phyloP scores from a whole-genome alignment of 2,888 invertebrate genomes.

The Ochlodes sylvanus region DNA sequence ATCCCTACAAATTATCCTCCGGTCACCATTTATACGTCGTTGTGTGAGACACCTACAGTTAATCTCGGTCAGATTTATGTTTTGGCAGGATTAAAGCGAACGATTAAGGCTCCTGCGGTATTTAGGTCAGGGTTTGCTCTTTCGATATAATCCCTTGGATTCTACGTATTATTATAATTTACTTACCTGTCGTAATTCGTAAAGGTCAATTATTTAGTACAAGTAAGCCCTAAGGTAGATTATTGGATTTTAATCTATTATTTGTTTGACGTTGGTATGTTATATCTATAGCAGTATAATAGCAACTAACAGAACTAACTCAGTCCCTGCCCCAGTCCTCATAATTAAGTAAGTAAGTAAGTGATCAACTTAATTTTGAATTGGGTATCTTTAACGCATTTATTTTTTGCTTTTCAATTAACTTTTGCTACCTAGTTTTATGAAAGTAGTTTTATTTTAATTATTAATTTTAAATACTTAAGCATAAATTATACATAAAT shows the following conservation, averaged over 20 bases:
- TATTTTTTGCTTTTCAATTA: no score
- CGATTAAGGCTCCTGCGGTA: slow-evolving; percentile 32
- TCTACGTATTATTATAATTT: slow-evolving; percentile 8
- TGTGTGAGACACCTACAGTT: slow-evolving; percentile 26
- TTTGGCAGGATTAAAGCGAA: slow-evolving; percentile 31
- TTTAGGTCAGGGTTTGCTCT: slow-evolving; percentile 30
- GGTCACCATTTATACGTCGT: slow-evolving; percentile 24
- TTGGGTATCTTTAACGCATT: no score
- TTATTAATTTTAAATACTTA: no score
- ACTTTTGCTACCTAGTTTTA: no score
- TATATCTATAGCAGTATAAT: no score
- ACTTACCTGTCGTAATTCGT: background rate
- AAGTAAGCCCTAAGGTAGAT: background rate
- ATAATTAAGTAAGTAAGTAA: no score
- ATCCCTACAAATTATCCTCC: slow-evolving; percentile 14
- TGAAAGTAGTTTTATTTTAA: no score
- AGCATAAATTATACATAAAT: no score
- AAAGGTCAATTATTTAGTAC: background rate
- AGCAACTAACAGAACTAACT: no score
- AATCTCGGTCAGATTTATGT: slow-evolving; percentile 32
- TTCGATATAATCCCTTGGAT: slow-evolving; percentile 26
- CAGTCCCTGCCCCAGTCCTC: no score
- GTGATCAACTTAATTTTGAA: no score
- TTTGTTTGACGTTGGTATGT: background rate
- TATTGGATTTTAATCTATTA: background rate